These are phyloP conservation scores for Etia nguti DNA, from an alignment of 2,113 vertebrate species.

Conservation along the genomic window DNA sequence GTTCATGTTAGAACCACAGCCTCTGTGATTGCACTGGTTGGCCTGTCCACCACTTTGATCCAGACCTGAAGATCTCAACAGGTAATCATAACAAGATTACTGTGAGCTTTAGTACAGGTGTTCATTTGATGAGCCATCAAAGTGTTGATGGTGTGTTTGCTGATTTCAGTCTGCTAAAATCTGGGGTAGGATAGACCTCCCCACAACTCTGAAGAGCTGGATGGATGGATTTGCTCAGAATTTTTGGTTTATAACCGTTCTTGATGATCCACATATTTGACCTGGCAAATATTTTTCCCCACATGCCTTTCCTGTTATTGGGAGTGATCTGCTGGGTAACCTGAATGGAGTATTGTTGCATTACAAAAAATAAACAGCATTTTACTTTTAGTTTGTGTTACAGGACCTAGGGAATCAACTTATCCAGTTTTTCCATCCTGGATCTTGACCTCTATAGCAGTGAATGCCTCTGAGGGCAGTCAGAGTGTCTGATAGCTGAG, in stretches of 20 bases:
- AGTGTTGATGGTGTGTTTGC: neutral
- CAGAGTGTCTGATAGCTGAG: neutral
- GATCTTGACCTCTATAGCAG: neutral
- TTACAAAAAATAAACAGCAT: neutral
- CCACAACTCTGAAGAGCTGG: neutral
- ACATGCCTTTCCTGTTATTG: neutral
- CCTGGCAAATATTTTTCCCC: neutral
- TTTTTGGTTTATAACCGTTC: neutral
- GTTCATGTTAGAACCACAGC: neutral
- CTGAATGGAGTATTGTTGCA: neutral
- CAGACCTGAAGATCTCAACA: neutral
- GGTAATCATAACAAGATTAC: neutral
- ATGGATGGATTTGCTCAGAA: neutral
- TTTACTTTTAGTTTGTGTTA: neutral
- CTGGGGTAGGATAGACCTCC: neutral
- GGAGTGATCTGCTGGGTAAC: neutral
- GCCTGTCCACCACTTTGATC: neutral
- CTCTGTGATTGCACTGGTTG: neutral
- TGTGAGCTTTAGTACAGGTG: neutral
- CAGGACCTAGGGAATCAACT: neutral
- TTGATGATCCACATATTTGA: neutral
- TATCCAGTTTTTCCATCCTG: neutral
- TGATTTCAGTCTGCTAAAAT: neutral
- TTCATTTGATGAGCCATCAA: neutral
- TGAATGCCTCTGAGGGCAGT: neutral